A percentile compares a stretch with the other conserved stretches of the same genome.
Evolutionary conservation across 2,797 vertebrate genomes (phyloP).

Genomic region (Halcyon leucocephala): DNA sequence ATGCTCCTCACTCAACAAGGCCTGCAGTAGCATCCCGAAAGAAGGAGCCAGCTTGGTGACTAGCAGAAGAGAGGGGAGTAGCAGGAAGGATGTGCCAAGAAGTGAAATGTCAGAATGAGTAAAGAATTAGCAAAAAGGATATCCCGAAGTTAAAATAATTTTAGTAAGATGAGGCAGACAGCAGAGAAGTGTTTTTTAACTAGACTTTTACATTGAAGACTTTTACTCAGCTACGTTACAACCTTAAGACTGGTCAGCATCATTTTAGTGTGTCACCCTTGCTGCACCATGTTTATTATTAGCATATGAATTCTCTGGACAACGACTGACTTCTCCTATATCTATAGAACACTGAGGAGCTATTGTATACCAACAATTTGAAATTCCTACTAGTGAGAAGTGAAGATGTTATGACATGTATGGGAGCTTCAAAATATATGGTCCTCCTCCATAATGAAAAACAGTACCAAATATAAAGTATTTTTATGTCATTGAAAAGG

Average conservation of each 20-base stretch:
- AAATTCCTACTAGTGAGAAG: background rate
- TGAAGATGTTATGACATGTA: background rate
- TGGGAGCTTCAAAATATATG: background rate
- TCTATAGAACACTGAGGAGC: rapidly evolving
- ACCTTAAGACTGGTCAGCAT: background rate
- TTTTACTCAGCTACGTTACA: background rate
- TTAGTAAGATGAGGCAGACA: background rate
- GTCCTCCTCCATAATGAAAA: background rate
- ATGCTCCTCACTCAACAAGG: background rate
- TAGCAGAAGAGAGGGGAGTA: background rate
- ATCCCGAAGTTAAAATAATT: background rate
- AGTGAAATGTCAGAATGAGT: background rate
- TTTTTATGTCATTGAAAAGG: background rate
- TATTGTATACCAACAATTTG: background rate
- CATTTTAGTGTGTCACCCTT: background rate
- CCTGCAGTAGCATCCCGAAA: background rate
- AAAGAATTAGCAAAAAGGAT: background rate
- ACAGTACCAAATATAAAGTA: background rate
- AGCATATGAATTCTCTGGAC: background rate
- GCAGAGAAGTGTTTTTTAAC: background rate
- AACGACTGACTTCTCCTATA: rapidly evolving
- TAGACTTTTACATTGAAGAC: background rate
- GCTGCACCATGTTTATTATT: background rate
- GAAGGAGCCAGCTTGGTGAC: background rate
- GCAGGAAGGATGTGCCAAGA: background rate